Evolutionary conservation across 2,888 invertebrate species (phyloP), one percentile per base, ranked within the genome.

Genomic region (Dicycla oo): DNA sequence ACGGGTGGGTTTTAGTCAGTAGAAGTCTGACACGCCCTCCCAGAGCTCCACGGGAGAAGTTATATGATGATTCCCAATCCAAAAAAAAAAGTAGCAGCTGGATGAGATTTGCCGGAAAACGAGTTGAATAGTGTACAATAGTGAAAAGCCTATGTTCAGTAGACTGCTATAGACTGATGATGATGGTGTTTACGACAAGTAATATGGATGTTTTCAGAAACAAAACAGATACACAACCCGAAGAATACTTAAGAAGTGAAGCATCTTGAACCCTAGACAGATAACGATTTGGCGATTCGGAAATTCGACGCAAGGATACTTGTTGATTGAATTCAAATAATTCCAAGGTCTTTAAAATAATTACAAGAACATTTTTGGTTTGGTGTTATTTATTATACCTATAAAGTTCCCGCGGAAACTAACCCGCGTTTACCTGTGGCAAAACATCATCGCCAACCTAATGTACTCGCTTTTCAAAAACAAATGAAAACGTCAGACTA

Each of bases 401-500:
- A 63, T 20, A 20, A 18, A 43, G 20, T 23, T 57, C 3, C 43
- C 66, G 40, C 64, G 2, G 13, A 47, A n/a, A n/a, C 18, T 10
- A 43, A 30, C 6, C 30, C 11, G 11, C 7, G 11, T 67, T 57
- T 67, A 26, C 57, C 20, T 43, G 23, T 23, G 11, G 20, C 10
- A 15, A 23, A 30, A 18, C 15, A 26, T 43, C 5, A 11, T 43
- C 40, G 26, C 2, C 30, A 6, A 47, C 13, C 20, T 20, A 64
- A 56, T 38, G 47, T n/a, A 34, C 11, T 54, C 13, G 7, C 26
- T 78, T 40, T 78, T 54, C 51, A 38, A 45, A 49, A 38, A 51
- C 18, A 54, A 74, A 40, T 34, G 8, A 38, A 72, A 67, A 68
- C 54, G 20, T 49, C 58, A 23, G 51, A 67, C 30, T 61, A 60